Conservation (phyloP, 2,113 vertebrate genomes). For the Cariama cristata region DNA sequence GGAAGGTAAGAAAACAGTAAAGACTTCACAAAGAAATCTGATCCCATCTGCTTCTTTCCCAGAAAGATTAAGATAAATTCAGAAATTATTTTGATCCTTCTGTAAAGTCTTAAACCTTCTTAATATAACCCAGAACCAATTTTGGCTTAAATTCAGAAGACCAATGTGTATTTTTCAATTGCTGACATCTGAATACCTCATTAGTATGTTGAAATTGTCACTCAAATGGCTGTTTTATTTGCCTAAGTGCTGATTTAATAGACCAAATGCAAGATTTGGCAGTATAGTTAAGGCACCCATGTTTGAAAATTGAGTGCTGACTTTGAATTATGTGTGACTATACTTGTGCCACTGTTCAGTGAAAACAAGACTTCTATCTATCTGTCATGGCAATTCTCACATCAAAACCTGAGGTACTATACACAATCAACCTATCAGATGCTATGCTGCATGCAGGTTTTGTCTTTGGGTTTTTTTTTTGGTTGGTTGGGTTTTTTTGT, state of each 20-base stretch:
- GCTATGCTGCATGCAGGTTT: background rate
- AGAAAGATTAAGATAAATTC: background rate
- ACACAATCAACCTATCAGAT: background rate
- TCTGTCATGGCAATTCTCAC: background rate
- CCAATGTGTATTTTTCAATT: conserved; percentile 14
- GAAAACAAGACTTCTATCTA: background rate
- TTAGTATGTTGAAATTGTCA: conserved; percentile 52
- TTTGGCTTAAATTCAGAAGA: conserved; percentile 49
- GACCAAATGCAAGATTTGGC: conserved; percentile 25
- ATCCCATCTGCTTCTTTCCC: background rate
- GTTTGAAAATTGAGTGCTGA: conserved; percentile 44
- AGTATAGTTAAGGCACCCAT: background rate
- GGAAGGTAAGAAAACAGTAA: background rate
- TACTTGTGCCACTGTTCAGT: background rate
- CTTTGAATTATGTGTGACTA: background rate
- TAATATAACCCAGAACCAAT: background rate
- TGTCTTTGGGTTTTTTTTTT: background rate
- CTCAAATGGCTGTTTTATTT: conserved; percentile 36
- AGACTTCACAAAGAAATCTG: background rate
- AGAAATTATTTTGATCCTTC: background rate
- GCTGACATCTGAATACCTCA: conserved; percentile 23
- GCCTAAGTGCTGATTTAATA: conserved; percentile 37
- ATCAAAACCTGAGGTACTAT: background rate
- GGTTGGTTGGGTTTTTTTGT: background rate
- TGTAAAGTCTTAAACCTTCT: background rate